Conservation (phyloP, 2,113 vertebrate species). For the Garra rufa region DNA sequence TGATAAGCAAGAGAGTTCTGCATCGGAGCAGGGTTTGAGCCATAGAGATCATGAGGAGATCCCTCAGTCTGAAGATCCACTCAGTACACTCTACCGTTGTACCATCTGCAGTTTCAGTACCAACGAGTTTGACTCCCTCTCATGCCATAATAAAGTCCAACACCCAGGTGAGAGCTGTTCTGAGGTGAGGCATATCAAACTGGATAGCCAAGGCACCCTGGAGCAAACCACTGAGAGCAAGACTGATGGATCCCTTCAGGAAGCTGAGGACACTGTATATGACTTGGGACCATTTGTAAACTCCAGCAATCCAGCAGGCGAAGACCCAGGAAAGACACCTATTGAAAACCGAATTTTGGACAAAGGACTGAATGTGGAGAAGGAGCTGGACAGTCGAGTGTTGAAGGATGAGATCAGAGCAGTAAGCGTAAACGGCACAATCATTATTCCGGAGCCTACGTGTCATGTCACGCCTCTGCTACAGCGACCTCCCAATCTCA, state of each 20-base stretch:
- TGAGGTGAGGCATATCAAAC: constrained; percentile 79
- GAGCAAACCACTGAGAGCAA: constrained; percentile 70
- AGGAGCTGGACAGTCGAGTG: constrained; percentile 61
- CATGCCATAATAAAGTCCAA: constrained; percentile 89
- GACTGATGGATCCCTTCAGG: constrained; percentile 25
- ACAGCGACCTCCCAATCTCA: constrained; percentile 94
- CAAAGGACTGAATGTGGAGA: constrained; percentile 70
- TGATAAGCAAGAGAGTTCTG: constrained; percentile 39
- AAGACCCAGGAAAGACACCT: constrained; percentile 66
- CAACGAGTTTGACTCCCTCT: constrained; percentile 92
- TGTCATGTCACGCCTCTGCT: constrained; percentile 92
- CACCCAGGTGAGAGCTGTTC: constrained; percentile 89
- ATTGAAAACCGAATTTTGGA: constrained; percentile 73
- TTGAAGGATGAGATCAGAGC: constrained; percentile 74
- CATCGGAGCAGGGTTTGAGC: constrained; percentile 69
- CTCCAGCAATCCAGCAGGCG: constrained; percentile 74
- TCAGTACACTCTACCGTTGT: constrained; percentile 92
- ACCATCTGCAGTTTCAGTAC: constrained; percentile 93
- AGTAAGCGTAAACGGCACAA: constrained; percentile 82
- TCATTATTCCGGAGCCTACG: constrained; percentile 79
- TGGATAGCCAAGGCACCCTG: too few species aligned
- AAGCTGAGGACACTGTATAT: constrained; percentile 61
- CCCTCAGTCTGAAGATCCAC: constrained; percentile 92
- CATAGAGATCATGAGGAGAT: constrained; percentile 93
- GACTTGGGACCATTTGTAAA: constrained; percentile 61